Conservation (phyloP, 2,888 invertebrate genomes). For the Caenorhabditis angaria region DNA sequence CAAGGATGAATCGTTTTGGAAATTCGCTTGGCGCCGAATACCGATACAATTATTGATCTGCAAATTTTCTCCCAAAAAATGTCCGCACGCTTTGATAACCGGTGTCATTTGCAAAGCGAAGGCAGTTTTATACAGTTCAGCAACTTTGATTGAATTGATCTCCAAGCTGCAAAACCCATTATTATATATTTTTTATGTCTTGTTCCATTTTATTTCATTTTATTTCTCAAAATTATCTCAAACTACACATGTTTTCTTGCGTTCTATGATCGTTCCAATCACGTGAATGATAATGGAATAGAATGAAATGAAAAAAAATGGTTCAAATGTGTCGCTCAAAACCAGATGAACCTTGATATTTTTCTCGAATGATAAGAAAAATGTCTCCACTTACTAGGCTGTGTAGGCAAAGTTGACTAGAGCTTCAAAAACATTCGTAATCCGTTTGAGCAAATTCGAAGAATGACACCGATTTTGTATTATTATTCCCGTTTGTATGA, state of each 20-base stretch:
- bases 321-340: not conserved
- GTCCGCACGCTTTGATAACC: constrained; percentile 81
- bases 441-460: constrained; percentile 75
- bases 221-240: not conserved
- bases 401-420: constrained; percentile 87
- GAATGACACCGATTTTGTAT: constrained; percentile 28
- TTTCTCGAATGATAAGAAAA: constrained; percentile 2
- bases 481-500: not conserved
- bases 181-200: not conserved
- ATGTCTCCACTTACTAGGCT: constrained; percentile 75
- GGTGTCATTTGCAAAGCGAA: constrained; percentile 80
- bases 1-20: constrained; percentile 65
- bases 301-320: not conserved
- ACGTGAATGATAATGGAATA: constrained; percentile 14
- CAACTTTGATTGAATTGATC: constrained; percentile 77
- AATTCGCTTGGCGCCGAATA: constrained; percentile 69
- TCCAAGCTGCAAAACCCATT: constrained; percentile 74
- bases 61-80: constrained; percentile 79
- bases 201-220: not conserved
- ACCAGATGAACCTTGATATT: not conserved
- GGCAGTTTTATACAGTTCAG: constrained; percentile 84
- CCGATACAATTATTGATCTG: constrained; percentile 76
- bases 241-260: constrained; percentile 3
- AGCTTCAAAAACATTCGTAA: constrained; percentile 80
- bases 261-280: constrained; percentile 10